Conservation (phyloP, 2,888 invertebrate species). For the Cremastinae sp. region DNA sequence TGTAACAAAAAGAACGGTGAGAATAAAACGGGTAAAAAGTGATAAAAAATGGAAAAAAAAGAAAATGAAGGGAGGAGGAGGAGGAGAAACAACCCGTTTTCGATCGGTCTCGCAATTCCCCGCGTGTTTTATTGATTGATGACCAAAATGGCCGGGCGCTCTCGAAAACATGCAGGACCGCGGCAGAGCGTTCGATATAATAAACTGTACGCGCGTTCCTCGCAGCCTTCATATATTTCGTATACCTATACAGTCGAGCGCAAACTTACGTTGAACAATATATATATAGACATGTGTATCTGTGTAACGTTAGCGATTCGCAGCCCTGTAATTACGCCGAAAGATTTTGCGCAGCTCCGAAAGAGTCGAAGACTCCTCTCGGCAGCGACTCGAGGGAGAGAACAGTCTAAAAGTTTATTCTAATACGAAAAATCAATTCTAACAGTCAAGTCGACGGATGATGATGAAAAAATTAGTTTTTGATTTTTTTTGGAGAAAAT, state of each 20-base stretch:
- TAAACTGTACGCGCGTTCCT: constrained; percentile 1
- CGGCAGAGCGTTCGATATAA: constrained; percentile 42
- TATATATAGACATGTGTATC: too few species aligned
- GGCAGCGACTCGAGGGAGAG: constrained; percentile 20
- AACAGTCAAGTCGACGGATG: not conserved
- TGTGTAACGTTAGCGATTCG: too few species aligned
- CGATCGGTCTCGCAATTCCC: constrained; percentile 44
- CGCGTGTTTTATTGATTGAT: constrained; percentile 59
- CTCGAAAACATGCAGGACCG: constrained; percentile 34
- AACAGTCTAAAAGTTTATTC: constrained; percentile 18
- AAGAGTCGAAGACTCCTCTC: constrained; percentile 31
- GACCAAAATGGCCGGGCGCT: constrained; percentile 47
- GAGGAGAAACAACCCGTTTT: constrained; percentile 38
- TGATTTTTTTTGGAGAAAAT: too few species aligned
- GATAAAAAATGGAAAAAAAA: constrained; percentile 14
- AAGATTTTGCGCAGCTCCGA: constrained; percentile 32
- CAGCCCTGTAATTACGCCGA: constrained; percentile 53
- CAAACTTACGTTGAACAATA: too few species aligned
- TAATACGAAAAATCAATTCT: constrained; percentile 39
- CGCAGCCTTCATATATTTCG: not conserved
- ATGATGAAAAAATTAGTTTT: not conserved
- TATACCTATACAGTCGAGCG: too few species aligned
- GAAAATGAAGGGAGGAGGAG: constrained; percentile 13
- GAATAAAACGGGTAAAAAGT: not conserved
- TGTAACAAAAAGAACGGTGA: constrained; percentile 6